Evolutionary conservation across 2,888 invertebrate species (phyloP), one percentile per base, ranked within the genome.

Genomic region (Entomobrya multifasciata): DNA sequence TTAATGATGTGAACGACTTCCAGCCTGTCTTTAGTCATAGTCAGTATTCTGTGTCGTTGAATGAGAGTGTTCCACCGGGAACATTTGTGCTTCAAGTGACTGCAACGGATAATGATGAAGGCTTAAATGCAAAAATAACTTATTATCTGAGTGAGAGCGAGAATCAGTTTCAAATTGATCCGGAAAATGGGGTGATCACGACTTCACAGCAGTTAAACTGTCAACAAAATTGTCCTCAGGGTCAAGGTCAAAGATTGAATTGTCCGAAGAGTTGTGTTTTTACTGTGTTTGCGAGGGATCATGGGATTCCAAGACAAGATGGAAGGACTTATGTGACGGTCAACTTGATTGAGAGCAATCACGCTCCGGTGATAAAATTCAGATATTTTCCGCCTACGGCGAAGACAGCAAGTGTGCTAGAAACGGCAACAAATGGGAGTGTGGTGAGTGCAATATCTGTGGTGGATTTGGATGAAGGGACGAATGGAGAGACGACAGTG

Each of bases 21-120:
- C 97, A 97, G n/a, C 98, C 98, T 49, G 96, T 97, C 90, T 98
- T 98, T 92, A 97, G 97, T 93, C 97, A 97, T 92, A 97, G 97
- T 93, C 97, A 98, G 92, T 99, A 98, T 93, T 96, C 96, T 85
- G 97, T 97, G 0, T 96, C 96, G 60, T 92, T 99, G 76, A 98
- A 98, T 93, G 98, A 99, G 93, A 98, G 97, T 92, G 96, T 97
- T 10, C 95, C 96, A n/a, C 95, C 96, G 0, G 98, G 98, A 3
- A 97, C 97, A 0, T 95, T 95, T 55, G 97, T 98, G 8, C 93
- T 98, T 2, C 96, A 96, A 92, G 98, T 99, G n/a, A 95, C 95
- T 93, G 99, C 98, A 0, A 96, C 96, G 5, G 99, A 99, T 92
- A 96, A 95, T 92, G 99, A 99, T 93, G 94, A 96, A 87, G 97